Evolutionary conservation across 2,797 vertebrate genomes (phyloP).

Genomic region (Hapalemur alaotrensis): DNA sequence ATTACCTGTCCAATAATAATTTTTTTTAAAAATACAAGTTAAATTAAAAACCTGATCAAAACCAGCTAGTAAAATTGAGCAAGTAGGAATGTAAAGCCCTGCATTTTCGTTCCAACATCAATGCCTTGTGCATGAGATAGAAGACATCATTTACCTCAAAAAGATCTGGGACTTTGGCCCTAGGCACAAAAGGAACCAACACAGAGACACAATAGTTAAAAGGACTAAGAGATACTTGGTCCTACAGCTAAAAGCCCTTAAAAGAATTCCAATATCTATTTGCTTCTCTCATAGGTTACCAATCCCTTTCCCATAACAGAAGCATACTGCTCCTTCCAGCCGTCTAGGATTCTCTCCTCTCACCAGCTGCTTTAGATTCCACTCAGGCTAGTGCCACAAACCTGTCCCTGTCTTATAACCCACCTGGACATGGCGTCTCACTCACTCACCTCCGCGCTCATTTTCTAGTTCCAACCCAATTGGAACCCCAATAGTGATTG

Average conservation of each 20-base stretch:
- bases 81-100: background rate
- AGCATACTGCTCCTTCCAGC: background rate
- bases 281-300: background rate
- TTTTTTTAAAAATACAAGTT: background rate
- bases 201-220: rapidly evolving
- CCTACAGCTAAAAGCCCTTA: background rate
- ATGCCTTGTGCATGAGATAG: rapidly evolving
- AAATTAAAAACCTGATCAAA: background rate
- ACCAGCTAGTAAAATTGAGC: background rate
- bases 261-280: background rate
- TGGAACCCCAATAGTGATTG: background rate
- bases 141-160: background rate
- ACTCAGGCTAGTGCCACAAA: background rate
- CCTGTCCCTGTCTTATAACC: rapidly evolving
- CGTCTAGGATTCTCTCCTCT: background rate
- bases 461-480: background rate
- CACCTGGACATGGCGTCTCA: rapidly evolving
- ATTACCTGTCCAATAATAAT: background rate
- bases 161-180: background rate
- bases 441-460: rapidly evolving
- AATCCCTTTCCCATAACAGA: background rate
- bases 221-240: background rate
- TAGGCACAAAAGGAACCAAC: background rate
- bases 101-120: background rate
- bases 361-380: background rate